Evolutionary conservation across 2,113 vertebrate species (phyloP).

Genomic region (Xiphias gladius): DNA sequence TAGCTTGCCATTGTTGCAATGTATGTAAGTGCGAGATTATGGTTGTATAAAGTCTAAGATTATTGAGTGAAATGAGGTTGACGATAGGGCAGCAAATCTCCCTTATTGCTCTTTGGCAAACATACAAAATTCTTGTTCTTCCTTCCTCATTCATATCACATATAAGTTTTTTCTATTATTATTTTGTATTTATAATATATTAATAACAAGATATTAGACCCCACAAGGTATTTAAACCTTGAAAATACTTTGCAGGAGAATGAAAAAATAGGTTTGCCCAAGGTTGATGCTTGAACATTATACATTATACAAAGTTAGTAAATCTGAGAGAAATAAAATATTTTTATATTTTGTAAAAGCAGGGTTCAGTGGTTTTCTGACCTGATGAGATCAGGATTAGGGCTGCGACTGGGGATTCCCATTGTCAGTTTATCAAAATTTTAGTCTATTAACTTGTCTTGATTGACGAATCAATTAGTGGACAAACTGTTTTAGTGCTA

Average conservation of each 20-base stretch:
- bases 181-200: not conserved
- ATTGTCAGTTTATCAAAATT: not conserved
- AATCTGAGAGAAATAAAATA: not conserved
- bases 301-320: not conserved
- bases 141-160: not conserved
- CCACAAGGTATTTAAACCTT: not conserved
- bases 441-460: not conserved
- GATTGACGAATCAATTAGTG: not conserved
- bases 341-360: not conserved
- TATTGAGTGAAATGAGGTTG: conserved; percentile 34
- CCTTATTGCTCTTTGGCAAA: conserved; percentile 22
- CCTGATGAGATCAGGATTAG: not conserved
- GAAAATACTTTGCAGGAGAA: not conserved
- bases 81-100: conserved; percentile 22
- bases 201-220: not conserved
- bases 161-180: not conserved
- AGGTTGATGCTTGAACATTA: not conserved
- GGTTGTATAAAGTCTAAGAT: conserved; percentile 37
- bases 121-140: not conserved
- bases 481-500: not conserved
- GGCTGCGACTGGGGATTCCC: not conserved
- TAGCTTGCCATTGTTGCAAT: conserved; percentile 31
- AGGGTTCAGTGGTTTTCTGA: not conserved
- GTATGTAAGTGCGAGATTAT: conserved; percentile 60
- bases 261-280: not conserved